Base-by-base conservation (phyloP, 2,888 invertebrate species). In the Drosophila paracracens region DNA sequence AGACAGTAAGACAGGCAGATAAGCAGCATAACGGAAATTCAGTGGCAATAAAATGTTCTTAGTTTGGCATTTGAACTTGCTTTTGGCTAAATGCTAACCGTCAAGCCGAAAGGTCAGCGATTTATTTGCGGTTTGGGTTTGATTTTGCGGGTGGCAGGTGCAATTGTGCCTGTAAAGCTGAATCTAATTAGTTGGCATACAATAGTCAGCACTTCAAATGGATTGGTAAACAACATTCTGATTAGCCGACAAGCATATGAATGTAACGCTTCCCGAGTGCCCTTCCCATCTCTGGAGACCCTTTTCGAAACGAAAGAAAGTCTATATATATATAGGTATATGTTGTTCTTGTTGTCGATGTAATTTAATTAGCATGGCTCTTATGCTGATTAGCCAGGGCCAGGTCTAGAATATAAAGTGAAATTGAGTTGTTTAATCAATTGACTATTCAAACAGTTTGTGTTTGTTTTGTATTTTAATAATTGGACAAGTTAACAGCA, bases 211-310 rank as follows among this genome's bases (percentile, higher is more conserved):
- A 61, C 68, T 74, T 69, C 62, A 71, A 83, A 81, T 83, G 84
- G 88, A 71, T 84, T 81, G 74, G 76, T 84, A 81, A 84, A 87
- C 79, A 86, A 87, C 79, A 86, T 59, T 51, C 56, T 70, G 72
- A 76, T 86, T 77, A 80, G 61, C 79, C 71, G 58, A 51, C 51
- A 31, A 66, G 46, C 51, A 53, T 48, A 65, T 60, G 52, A 43
- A 56, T 36, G 36, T 46, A 61, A 51, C 35, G 16, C 2, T 38
- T 29, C 27, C 31, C 10, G 38, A 8, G 8, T n/a, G 27, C 7
- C 43, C 25, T 21, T 11, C 18, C n/a, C 54, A 56, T 59, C 66
- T 60, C 71, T 29, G 52, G 54, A 61, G 71, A 80, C 53, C 62
- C 63, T 65, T 68, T 46, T 46, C 46, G 16, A 46, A 81, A 36